Evolutionary conservation across 1,140 invertebrate species (phyloP).

Genomic region (Nilaparvata lugens): DNA sequence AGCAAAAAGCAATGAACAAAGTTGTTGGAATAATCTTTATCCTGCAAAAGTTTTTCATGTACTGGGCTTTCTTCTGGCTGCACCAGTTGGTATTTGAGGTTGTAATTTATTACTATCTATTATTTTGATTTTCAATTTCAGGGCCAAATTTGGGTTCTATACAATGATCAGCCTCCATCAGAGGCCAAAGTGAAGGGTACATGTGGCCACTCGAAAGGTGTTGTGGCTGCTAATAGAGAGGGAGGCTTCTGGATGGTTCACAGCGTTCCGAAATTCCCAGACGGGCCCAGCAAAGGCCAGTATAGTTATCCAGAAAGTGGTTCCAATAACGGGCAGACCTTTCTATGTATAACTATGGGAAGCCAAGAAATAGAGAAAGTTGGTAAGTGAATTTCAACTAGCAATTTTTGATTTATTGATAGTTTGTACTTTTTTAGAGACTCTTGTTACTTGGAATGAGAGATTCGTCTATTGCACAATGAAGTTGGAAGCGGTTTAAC

Average conservation of each 20-base stretch:
- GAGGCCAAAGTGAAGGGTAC: slow-evolving; percentile 31
- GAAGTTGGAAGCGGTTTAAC: too few relatives aligned
- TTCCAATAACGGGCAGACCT: slow-evolving; percentile 68
- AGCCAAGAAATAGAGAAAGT: slow-evolving; percentile 54
- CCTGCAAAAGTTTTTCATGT: not conserved
- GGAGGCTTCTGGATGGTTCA: slow-evolving; percentile 84
- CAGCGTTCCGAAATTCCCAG: slow-evolving; percentile 79
- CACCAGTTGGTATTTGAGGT: not conserved
- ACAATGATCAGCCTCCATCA: slow-evolving; percentile 75
- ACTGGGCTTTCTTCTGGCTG: not conserved
- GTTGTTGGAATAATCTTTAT: too few relatives aligned
- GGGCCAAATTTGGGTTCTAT: slow-evolving; percentile 51
- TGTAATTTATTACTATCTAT: not conserved
- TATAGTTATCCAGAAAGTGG: slow-evolving; percentile 71
- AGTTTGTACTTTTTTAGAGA: too few relatives aligned
- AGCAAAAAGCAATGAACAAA: too few relatives aligned
- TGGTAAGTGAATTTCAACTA: too few relatives aligned
- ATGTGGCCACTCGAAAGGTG: slow-evolving; percentile 75
- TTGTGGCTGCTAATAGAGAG: slow-evolving; percentile 56
- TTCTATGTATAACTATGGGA: slow-evolving; percentile 71
- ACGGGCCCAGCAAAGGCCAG: slow-evolving; percentile 34
- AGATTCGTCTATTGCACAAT: too few relatives aligned
- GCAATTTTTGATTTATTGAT: too few relatives aligned
- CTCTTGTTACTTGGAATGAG: too few relatives aligned
- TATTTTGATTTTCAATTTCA: slow-evolving; percentile 31